phyloP scores from a whole-genome alignment of 1,140 invertebrate species.

The Drosophila kikkawai region DNA sequence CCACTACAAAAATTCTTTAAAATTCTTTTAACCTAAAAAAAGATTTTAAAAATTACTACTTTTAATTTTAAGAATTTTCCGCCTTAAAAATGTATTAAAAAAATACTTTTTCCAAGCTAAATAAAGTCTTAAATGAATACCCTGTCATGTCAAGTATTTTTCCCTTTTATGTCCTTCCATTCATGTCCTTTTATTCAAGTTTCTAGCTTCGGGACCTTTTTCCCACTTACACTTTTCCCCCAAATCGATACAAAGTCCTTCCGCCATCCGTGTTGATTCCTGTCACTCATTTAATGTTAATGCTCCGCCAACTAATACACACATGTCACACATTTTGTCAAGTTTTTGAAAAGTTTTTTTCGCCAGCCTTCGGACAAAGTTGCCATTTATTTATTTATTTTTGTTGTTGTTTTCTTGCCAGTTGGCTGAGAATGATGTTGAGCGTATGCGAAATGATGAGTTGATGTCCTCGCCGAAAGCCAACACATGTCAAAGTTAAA shows the following conservation, averaged over 20 bases:
- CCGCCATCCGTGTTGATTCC: slow-evolving; percentile 56
- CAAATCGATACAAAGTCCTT: slow-evolving; percentile 29
- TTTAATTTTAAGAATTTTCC: background rate
- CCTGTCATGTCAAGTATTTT: background rate
- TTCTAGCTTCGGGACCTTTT: background rate
- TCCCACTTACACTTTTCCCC: background rate
- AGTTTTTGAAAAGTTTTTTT: slow-evolving; percentile 76
- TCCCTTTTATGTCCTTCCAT: no score
- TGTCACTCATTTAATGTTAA: slow-evolving; percentile 78
- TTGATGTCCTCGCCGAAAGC: slow-evolving; percentile 68
- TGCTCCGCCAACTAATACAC: slow-evolving; percentile 63
- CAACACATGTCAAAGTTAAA: slow-evolving; percentile 82
- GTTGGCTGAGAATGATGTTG: slow-evolving; percentile 45
- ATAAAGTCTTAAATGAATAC: background rate
- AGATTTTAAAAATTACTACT: background rate
- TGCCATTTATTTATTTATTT: slow-evolving; percentile 36
- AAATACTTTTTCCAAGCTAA: background rate
- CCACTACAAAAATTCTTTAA: no score
- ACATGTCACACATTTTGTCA: slow-evolving; percentile 68
- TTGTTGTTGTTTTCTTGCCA: background rate
- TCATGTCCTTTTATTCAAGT: slow-evolving; percentile 8
- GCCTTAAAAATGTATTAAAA: background rate
- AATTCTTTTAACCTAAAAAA: no score
- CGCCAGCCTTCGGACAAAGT: slow-evolving; percentile 54
- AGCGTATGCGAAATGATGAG: slow-evolving; percentile 64